Conservation (phyloP, 2,113 vertebrate species). For the Catharus fuscescens region DNA sequence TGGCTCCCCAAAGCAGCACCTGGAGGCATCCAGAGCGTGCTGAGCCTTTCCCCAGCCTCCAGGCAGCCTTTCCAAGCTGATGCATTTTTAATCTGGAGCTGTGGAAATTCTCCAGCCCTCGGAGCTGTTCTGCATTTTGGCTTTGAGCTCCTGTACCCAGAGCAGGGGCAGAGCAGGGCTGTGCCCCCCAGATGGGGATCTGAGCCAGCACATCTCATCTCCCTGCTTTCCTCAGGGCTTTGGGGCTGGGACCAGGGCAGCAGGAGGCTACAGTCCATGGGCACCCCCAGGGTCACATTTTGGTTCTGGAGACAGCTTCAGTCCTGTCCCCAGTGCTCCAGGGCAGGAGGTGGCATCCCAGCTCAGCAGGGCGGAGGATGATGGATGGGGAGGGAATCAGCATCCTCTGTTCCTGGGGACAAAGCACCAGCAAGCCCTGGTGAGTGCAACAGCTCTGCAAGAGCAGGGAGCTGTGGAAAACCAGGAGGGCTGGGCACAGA, state of each 20-base stretch:
- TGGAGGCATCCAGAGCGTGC: accelerated
- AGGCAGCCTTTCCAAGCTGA: neutral
- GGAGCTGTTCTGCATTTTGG: neutral
- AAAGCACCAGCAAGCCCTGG: neutral
- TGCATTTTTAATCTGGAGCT: neutral
- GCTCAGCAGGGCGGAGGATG: accelerated
- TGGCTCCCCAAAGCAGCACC: neutral
- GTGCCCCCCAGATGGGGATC: accelerated
- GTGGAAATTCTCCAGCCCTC: slow-evolving; percentile 3
- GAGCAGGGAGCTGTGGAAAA: neutral
- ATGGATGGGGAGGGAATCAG: neutral
- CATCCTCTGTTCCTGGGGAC: neutral
- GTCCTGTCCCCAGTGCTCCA: accelerated
- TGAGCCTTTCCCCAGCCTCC: neutral
- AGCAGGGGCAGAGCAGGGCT: neutral
- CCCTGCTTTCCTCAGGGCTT: slow-evolving; percentile 47
- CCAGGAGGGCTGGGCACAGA: accelerated
- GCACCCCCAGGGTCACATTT: accelerated
- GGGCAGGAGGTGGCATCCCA: neutral
- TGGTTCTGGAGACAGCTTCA: neutral
- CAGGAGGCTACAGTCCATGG: neutral
- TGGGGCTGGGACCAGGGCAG: slow-evolving; percentile 46
- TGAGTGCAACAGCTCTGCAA: neutral
- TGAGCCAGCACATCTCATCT: neutral
- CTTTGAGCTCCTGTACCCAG: neutral